phyloP scores from a whole-genome alignment of 2,113 vertebrate genomes.

The Semicossyphus pulcher region DNA sequence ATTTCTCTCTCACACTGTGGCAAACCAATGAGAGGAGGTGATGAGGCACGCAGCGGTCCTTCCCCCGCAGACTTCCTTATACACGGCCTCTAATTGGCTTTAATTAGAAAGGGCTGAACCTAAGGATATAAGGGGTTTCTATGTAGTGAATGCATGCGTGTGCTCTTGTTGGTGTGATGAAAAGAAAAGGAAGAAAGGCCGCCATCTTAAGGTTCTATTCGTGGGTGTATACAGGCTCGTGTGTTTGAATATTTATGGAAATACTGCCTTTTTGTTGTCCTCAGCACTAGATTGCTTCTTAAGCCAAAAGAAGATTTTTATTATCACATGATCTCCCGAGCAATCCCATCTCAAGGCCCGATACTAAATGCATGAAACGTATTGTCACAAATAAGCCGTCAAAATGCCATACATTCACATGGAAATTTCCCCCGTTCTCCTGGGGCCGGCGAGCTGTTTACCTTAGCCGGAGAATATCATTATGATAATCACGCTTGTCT shows the following conservation, averaged over 20 bases:
- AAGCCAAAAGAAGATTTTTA: slow-evolving; percentile 31
- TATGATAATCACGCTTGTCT: slow-evolving; percentile 72
- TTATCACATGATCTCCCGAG: slow-evolving; percentile 29
- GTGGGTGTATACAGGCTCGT: slow-evolving; percentile 24
- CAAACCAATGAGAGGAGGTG: slow-evolving; percentile 50
- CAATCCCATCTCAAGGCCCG: slow-evolving; percentile 20
- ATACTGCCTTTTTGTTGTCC: slow-evolving; percentile 42
- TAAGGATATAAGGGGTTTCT: slow-evolving; percentile 8
- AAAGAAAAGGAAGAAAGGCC: not conserved
- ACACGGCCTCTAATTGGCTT: slow-evolving; percentile 39
- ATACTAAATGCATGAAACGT: slow-evolving; percentile 34
- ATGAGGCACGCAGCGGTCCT: slow-evolving; percentile 21
- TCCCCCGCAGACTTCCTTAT: slow-evolving; percentile 23
- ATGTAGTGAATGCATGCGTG: not conserved
- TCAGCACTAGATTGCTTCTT: slow-evolving; percentile 27
- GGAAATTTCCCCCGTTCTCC: slow-evolving; percentile 24
- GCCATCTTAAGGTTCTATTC: slow-evolving; percentile 27
- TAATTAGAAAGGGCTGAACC: slow-evolving; percentile 53
- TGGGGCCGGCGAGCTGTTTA: slow-evolving; percentile 43
- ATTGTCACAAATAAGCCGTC: slow-evolving; percentile 46
- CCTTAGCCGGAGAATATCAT: slow-evolving; percentile 53
- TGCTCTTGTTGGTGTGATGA: not conserved
- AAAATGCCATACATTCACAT: slow-evolving; percentile 33
- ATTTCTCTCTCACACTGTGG: slow-evolving; percentile 4
- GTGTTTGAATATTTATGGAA: slow-evolving; percentile 66